Conservation (phyloP, 2,797 vertebrate species). For the Xiphorhynchus erythropygius region DNA sequence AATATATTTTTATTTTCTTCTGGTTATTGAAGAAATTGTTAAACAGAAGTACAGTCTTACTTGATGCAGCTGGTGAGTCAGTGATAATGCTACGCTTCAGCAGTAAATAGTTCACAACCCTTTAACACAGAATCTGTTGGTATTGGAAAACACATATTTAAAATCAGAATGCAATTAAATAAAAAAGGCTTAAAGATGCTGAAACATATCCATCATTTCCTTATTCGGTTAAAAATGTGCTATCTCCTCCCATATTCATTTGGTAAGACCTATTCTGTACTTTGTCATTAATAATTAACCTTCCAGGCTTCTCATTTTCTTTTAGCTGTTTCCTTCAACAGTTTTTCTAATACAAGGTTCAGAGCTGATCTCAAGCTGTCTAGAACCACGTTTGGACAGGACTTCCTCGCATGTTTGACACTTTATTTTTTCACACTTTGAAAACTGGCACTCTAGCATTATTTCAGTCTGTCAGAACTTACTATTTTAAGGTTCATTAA, state of each 20-base stretch:
- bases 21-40: not conserved
- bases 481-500: not conserved
- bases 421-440: not conserved
- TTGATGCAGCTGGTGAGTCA: not conserved
- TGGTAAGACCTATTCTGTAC: not conserved
- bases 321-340: not conserved
- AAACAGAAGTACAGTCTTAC: not conserved
- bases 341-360: not conserved
- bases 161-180: not conserved
- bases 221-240: not conserved
- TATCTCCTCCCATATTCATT: not conserved
- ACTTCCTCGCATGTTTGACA: not conserved
- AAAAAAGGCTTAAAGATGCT: not conserved
- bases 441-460: not conserved
- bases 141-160: accelerated
- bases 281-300: not conserved
- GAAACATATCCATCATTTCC: not conserved
- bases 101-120: not conserved
- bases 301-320: not conserved
- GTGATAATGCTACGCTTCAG: not conserved
- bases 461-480: not conserved
- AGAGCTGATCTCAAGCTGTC: not conserved
- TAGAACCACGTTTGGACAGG: not conserved
- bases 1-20: not conserved
- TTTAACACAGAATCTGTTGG: not conserved